Evolutionary conservation across 2,888 invertebrate genomes (phyloP), one percentile per base, ranked within the genome.

Genomic region (Lysandra coridon): DNA sequence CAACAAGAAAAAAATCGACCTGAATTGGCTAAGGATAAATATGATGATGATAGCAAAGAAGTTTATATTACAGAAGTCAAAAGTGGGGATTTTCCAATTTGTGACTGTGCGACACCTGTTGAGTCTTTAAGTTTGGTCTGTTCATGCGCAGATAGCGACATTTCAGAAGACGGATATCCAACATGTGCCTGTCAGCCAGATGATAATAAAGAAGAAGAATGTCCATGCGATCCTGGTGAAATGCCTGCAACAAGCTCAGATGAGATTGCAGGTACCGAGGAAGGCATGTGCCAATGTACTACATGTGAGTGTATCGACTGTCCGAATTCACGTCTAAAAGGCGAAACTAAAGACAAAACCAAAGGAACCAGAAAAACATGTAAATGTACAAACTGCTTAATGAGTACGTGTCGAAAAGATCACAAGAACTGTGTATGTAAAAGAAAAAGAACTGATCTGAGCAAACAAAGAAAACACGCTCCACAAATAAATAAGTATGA

Each of bases 231-330:
- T 33, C 33, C 33, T 69, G 5, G 14, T 14, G 33, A 69, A 10
- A 64, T 64, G 10, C 30, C 64, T 12, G 30, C 64, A 64, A 30
- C 23, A 23, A 64, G 4, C 33, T 33, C 17, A 1, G 5, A 33
- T 69, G 69, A 33, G 33, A 69, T 33, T 69, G 14, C 69, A 69
- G 33, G 12, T 14, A 84, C 87, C 14, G 84, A 87, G n/a, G 83
- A 80, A 49, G 85, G 85, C 79, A 83, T 84, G 4, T 92, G 91
- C 78, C 80, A 85, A n/a, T 92, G 91, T 81, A 80, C 80, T 40
- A 89, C 91, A 2, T 91, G 92, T 81, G 86, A 88, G 57, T 92
- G 91, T 80, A 82, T 83, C 49, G 84, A 88, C 78, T 91, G 91
- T 80, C 81, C 82, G 1, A 85, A 83, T 37, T 12, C 69, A 69